These are phyloP conservation scores for Telmatherina bonti DNA, from an alignment of 2,797 vertebrate species.

Conservation along the genomic window DNA sequence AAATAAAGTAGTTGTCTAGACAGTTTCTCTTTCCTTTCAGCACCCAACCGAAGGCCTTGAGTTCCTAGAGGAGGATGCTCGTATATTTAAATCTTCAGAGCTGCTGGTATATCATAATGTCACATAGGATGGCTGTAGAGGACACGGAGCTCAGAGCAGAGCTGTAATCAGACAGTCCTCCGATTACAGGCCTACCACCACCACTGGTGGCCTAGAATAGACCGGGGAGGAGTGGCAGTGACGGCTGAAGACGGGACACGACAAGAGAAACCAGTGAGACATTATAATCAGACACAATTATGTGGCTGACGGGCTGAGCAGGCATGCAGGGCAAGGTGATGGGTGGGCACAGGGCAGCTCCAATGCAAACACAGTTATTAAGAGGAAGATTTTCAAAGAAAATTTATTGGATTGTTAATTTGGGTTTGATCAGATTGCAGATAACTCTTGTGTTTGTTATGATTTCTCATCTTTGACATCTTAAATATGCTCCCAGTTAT, in stretches of 20 bases:
- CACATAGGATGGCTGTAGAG: conserved; percentile 59
- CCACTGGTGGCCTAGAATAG: conserved; percentile 78
- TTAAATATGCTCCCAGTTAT: conserved; percentile 29
- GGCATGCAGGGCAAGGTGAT: conserved; percentile 56
- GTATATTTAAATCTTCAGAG: conserved; percentile 56
- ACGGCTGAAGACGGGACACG: conserved; percentile 59
- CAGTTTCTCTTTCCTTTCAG: conserved; percentile 28
- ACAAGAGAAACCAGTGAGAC: conserved; percentile 71
- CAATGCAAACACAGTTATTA: conserved; percentile 60
- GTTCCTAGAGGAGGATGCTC: conserved; percentile 45
- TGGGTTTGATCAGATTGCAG: conserved; percentile 24
- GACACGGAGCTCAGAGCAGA: conserved; percentile 63
- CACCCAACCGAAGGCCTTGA: conserved; percentile 21
- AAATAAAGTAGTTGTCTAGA: conserved; percentile 11
- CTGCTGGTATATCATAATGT: conserved; percentile 40
- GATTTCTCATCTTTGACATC: background rate
- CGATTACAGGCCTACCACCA: conserved; percentile 78
- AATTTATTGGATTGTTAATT: conserved; percentile 29
- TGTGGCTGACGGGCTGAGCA: conserved; percentile 60
- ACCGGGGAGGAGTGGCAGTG: conserved; percentile 65
- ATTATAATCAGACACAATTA: conserved; percentile 77
- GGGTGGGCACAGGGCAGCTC: conserved; percentile 41
- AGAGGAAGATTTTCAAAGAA: conserved; percentile 33
- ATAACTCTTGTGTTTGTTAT: background rate
- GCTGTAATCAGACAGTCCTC: conserved; percentile 76